Evolutionary conservation across 2,113 vertebrate genomes (phyloP).

Genomic region (Podilymbus podiceps): DNA sequence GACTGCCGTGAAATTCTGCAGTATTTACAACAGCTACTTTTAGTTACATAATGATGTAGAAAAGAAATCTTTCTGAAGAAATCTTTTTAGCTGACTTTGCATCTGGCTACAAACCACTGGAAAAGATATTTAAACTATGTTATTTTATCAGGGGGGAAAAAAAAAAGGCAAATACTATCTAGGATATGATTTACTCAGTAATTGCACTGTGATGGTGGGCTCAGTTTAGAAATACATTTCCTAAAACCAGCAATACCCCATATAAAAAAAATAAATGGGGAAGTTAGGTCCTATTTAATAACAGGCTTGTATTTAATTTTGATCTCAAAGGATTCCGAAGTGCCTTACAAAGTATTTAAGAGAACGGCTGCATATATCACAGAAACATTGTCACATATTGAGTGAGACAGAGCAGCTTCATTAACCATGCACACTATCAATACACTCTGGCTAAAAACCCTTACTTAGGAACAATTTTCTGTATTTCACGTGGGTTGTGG

Average conservation of each 20-base stretch:
- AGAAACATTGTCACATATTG: neutral
- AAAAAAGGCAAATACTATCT: constrained; percentile 32
- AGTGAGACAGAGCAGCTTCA: neutral
- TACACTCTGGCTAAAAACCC: neutral
- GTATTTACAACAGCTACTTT: constrained; percentile 5
- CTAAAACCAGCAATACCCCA: constrained; percentile 18
- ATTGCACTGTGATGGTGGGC: constrained; percentile 51
- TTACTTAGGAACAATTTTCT: neutral
- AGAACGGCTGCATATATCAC: neutral
- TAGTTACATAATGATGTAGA: constrained; percentile 9
- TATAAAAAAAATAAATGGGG: neutral
- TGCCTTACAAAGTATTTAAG: neutral
- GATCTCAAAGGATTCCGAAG: constrained; percentile 34
- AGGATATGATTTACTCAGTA: constrained; percentile 44
- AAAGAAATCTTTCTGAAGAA: constrained; percentile 33
- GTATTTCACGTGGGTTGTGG: neutral
- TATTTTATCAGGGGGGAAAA: neutral
- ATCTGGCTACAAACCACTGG: constrained; percentile 44
- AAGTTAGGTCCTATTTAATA: constrained; percentile 11
- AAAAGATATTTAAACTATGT: constrained; percentile 55
- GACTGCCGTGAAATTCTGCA: neutral
- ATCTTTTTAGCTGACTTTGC: constrained; percentile 47
- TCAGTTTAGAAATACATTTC: constrained; percentile 29
- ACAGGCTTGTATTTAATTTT: constrained; percentile 9
- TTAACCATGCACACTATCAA: neutral